A percentile compares a stretch with the other conserved stretches of the same genome.
These are phyloP conservation scores for Phymorhynchus buccinoides DNA, from an alignment of 1,140 invertebrate genomes.

Conservation along the genomic window DNA sequence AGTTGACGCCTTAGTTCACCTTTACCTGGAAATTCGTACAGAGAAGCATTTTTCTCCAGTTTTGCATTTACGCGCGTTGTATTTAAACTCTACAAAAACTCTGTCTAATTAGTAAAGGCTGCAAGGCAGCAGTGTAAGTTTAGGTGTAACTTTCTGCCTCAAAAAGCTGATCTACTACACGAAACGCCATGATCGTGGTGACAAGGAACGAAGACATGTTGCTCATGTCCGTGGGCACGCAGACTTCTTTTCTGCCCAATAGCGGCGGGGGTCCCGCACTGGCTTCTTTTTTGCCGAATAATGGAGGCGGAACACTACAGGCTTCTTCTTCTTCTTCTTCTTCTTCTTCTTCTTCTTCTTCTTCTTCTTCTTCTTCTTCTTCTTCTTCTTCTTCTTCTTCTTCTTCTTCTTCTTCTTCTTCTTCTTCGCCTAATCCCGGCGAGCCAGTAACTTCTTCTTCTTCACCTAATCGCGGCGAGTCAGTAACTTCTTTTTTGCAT, in stretches of 20 bases:
- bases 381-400: too few relatives aligned
- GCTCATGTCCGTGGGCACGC: neutral
- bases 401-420: too few relatives aligned
- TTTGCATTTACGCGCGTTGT: neutral
- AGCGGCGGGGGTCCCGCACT: too few relatives aligned
- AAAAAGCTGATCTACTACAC: neutral
- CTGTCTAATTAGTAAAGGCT: too few relatives aligned
- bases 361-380: neutral
- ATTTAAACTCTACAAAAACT: neutral
- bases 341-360: constrained; percentile 17
- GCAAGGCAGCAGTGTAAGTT: too few relatives aligned
- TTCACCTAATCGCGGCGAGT: too few relatives aligned
- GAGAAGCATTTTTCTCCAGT: neutral
- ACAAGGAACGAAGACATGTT: neutral
- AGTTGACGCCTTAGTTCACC: neutral
- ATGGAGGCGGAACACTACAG: neutral
- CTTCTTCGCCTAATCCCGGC: too few relatives aligned
- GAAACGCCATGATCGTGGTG: neutral
- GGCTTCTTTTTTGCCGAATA: too few relatives aligned
- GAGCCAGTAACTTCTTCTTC: too few relatives aligned
- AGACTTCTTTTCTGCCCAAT: neutral
- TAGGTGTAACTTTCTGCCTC: too few relatives aligned
- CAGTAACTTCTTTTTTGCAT: too few relatives aligned
- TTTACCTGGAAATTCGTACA: neutral
- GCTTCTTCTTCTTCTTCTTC: neutral